Evolutionary conservation across 37 sponge, comb jelly and placozoan genomes (phyloP).

Genomic region (Trichoplax adhaerens): DNA sequence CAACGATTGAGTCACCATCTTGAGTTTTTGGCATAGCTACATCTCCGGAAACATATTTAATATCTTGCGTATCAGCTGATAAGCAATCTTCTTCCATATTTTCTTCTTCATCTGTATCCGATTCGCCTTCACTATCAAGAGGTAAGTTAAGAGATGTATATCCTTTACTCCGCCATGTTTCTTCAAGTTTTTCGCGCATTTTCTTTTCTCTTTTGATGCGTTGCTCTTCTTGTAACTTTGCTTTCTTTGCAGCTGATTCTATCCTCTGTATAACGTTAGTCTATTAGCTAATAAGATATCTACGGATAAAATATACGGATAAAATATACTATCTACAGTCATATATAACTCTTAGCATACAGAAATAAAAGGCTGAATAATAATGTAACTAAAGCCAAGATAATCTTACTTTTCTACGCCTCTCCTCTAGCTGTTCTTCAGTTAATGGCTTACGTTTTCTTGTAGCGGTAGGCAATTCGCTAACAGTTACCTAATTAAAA

Average conservation of each 20-base stretch:
- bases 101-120: slow-evolving; percentile 14
- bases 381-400: not conserved
- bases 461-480: not conserved
- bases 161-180: slow-evolving; percentile 32
- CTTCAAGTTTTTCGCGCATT: not conserved
- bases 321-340: not conserved
- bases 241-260: slow-evolving; percentile 31
- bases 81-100: not conserved
- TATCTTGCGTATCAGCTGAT: not conserved
- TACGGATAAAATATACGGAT: no score
- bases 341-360: not conserved
- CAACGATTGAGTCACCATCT: slow-evolving; percentile 33
- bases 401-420: slow-evolving; percentile 34
- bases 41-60: slow-evolving; percentile 47
- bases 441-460: slow-evolving; percentile 47
- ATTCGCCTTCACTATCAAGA: slow-evolving; percentile 14
- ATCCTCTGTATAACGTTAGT: slow-evolving; percentile 10
- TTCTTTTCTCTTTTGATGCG: slow-evolving; percentile 29
- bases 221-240: slow-evolving; percentile 47
- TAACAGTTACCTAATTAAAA: no score
- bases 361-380: no score
- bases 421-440: slow-evolving; percentile 42
- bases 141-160: slow-evolving; percentile 35
- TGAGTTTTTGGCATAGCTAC: slow-evolving; percentile 59
- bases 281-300: no score